Conservation (phyloP, 2,113 vertebrate species). For the Caracal caracal region DNA sequence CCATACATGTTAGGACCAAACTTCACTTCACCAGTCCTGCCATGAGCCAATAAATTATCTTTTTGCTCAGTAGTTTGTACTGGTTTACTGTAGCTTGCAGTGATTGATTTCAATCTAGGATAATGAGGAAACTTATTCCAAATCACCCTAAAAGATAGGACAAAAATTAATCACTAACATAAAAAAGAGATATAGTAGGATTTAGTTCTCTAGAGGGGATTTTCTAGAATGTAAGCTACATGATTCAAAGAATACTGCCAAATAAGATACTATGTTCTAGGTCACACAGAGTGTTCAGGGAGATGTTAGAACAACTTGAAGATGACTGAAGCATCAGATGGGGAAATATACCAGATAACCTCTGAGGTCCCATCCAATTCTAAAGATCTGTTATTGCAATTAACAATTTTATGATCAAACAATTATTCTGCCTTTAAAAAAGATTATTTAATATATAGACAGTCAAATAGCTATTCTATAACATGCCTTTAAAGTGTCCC, state of each 20-base stretch:
- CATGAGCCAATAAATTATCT: background rate
- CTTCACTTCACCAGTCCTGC: background rate
- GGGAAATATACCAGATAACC: background rate
- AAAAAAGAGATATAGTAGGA: background rate
- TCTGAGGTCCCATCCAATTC: background rate
- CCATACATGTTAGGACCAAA: background rate
- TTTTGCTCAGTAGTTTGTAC: background rate
- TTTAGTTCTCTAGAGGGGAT: background rate
- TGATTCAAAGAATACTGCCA: background rate
- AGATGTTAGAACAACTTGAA: background rate
- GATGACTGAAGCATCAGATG: background rate
- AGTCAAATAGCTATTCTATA: background rate
- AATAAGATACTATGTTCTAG: background rate
- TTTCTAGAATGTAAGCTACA: background rate
- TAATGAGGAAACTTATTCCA: background rate
- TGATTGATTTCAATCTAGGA: background rate
- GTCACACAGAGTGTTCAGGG: background rate
- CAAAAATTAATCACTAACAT: background rate
- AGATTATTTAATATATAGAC: background rate
- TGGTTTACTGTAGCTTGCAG: background rate
- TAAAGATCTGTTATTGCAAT: background rate
- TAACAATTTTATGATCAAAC: background rate
- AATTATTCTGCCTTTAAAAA: background rate
- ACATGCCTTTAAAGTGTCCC: background rate
- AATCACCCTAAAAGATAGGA: background rate